Evolutionary conservation across 2,797 vertebrate genomes (phyloP), one percentile per base, ranked within the genome.

Genomic region (Anguilla pacifica): DNA sequence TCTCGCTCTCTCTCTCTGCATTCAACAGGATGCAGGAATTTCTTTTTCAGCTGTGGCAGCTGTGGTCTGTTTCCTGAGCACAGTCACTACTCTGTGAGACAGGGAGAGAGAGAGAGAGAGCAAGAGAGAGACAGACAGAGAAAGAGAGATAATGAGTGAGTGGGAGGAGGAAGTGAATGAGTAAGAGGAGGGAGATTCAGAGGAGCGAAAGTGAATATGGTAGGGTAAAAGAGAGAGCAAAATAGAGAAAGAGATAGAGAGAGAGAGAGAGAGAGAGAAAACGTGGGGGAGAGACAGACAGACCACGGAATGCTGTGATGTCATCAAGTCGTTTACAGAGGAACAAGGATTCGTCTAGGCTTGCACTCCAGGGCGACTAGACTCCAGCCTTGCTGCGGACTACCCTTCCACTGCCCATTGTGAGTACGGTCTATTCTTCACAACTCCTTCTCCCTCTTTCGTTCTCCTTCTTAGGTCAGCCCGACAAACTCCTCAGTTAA

Each of bases 281-380:
- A 86, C 85, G 72, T 85, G 91, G 87, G 87, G 88, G 90, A 90
- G 92, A 92, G 2, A 57, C 55, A 67, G 61, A 22, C 61, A 67
- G 94, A 92, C 93, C 88, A 90, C 93, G 96, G 96, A 96, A 96
- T 97, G 96, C 91, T 95, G 95, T 97, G 96, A 97, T 96, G 96
- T 97, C 96, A 97, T 93, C 92, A 91, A 96, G 94, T 95, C 95
- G 92, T 89, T 95, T 95, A 93, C 93, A 96, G 96, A 96, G 95
- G 94, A 94, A 87, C 95, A 94, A 95, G 94, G 93, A 96, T 93
- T 93, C 92, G 94, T 93, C 92, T 94, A 83, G 84, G 70, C 90
- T 92, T 91, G 92, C 91, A 95, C 93, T 93, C 92, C 92, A 31
- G 77, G 43, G 43, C 93, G 92, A 94, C 93, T 94, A 94, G 93